phyloP scores from a whole-genome alignment of 2,113 vertebrate genomes.

The Apteryx mantelli region DNA sequence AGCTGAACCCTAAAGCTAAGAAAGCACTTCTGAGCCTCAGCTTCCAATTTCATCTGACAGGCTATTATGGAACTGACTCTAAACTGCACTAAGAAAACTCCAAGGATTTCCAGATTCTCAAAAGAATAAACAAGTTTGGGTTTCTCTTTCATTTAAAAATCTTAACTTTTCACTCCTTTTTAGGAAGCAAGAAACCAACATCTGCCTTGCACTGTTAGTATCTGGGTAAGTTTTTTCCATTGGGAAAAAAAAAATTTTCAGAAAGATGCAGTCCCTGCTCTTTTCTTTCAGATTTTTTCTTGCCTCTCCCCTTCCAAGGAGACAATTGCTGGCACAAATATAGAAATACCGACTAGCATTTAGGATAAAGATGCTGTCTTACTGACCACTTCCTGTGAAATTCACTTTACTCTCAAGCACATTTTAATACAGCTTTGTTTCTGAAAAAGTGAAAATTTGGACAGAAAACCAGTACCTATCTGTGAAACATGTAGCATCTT shows the following conservation, averaged over 20 bases:
- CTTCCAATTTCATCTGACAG: conserved; percentile 52
- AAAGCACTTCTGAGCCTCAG: conserved; percentile 51
- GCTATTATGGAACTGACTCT: conserved; percentile 46
- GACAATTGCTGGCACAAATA: conserved; percentile 10
- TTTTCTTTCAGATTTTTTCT: neutral
- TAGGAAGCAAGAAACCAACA: neutral
- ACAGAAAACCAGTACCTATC: neutral
- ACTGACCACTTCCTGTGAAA: neutral
- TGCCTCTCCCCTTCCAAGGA: neutral
- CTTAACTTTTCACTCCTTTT: conserved; percentile 12
- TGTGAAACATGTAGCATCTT: neutral
- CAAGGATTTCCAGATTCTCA: conserved; percentile 65
- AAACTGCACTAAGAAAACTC: conserved; percentile 59
- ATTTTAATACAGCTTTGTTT: neutral
- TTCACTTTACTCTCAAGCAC: neutral
- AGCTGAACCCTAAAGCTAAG: conserved; percentile 69
- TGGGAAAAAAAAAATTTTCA: conserved; percentile 21
- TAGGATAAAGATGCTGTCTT: neutral
- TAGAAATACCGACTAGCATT: conserved; percentile 27
- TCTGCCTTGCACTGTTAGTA: conserved; percentile 22
- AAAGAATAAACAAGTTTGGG: conserved; percentile 53
- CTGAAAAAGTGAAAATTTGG: neutral
- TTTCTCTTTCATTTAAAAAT: conserved; percentile 58
- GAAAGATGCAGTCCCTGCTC: neutral
- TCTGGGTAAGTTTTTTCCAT: neutral